Evolutionary conservation across 1,140 invertebrate species (phyloP), one percentile per base, ranked within the genome.

Genomic region (Anastatus disparis): DNA sequence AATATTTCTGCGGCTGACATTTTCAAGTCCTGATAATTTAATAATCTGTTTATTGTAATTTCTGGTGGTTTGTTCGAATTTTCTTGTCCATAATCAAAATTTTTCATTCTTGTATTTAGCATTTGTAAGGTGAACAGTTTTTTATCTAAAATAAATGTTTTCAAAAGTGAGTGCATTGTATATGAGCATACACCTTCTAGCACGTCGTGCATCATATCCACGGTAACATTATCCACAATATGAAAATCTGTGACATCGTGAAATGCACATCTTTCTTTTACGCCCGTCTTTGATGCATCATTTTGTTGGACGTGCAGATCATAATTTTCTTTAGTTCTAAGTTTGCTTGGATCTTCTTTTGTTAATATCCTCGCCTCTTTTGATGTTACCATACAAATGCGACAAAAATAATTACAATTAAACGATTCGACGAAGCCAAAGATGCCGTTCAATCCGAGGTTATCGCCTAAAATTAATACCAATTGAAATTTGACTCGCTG

Each of bases 71-170:
- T 48, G 22, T 48, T 48, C 2, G 20, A 29, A 44, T 27, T 27
- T 48, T 26, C 31, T 13, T 12, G 3, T n/a, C 2, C 20, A 31
- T 24, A 15, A 29, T 48, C 26, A 24, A 48, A 63, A 48, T 24
- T 26, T 7, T 63, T 24, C 24, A 63, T 48, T 48, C 59, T 46
- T 0, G 17, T 15, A 63, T 63, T 63, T n/a, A 63, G 27, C 7
- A 24, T 48, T n/a, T 48, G 20, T 22, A 63, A 38, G 12, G 59
- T 63, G 29, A 63, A 63, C 9, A 26, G 24, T 48, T 46, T 63
- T 48, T 63, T 63, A 27, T 48, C 42, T 48, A 46, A 63, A 48
- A 63, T 48, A 27, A 63, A 63, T 26, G 40, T 63, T 48, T 44
- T 24, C 27, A 63, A 48, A 7, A 48, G 10, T 2, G 22, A 40